These are phyloP conservation scores for Dichetophora obliterata DNA, from an alignment of 2,888 invertebrate genomes.

Conservation along the genomic window DNA sequence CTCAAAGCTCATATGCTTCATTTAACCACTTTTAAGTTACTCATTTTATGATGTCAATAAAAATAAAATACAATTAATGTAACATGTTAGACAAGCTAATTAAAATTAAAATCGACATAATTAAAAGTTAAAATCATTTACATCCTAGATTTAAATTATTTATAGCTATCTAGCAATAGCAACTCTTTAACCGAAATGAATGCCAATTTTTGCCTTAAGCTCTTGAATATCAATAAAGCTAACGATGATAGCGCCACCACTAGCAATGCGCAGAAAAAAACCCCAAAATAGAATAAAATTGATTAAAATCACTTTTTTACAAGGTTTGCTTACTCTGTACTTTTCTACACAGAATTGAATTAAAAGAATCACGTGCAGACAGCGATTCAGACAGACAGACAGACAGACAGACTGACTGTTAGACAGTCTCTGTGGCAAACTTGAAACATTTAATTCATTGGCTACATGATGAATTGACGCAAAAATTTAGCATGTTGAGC, in stretches of 20 bases:
- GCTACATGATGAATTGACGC: too few species aligned
- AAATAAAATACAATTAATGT: neutral
- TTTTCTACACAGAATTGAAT: neutral
- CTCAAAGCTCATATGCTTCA: too few species aligned
- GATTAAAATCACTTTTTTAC: constrained; percentile 7
- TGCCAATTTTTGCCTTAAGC: neutral
- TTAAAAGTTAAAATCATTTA: neutral
- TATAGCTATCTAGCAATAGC: neutral
- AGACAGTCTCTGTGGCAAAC: neutral
- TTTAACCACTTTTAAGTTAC: too few species aligned
- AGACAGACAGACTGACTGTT: neutral
- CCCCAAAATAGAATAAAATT: constrained; percentile 5
- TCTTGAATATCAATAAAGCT: neutral
- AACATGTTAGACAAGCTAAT: neutral
- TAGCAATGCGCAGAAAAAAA: neutral
- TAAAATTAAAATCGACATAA: neutral
- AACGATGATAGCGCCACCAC: neutral
- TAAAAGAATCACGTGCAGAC: neutral
- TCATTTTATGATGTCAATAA: neutral
- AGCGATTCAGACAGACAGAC: neutral
- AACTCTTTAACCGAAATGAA: neutral
- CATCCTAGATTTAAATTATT: neutral
- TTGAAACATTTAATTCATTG: neutral
- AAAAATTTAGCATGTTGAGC: neutral
- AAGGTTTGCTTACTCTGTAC: neutral